A percentile compares a stretch with the other conserved stretches of the same genome.
These are phyloP conservation scores for Lophura swinhoii DNA, from an alignment of 2,797 vertebrate genomes.

Conservation along the genomic window DNA sequence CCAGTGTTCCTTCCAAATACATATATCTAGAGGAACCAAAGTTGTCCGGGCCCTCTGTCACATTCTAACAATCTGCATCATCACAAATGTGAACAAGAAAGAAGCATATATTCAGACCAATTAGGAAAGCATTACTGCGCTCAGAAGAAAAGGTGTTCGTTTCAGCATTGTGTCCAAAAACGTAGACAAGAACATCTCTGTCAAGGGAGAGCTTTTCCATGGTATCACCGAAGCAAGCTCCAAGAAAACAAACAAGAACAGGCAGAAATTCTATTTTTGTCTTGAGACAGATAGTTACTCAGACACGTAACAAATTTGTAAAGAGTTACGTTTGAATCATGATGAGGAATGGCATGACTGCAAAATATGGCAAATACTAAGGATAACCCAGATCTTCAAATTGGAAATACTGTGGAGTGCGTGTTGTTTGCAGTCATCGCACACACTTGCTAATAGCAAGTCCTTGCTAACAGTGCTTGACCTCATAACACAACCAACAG, in stretches of 20 bases:
- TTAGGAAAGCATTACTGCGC: neutral
- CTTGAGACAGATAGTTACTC: neutral
- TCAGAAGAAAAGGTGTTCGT: neutral
- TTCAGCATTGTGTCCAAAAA: neutral
- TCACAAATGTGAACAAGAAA: neutral
- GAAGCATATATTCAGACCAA: neutral
- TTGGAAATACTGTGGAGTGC: neutral
- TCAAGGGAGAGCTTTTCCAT: fast-evolving
- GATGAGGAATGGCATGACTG: fast-evolving
- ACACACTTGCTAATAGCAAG: neutral
- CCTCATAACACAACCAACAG: neutral
- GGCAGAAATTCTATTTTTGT: neutral
- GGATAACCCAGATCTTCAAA: neutral
- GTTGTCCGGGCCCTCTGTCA: neutral
- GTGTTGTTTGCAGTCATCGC: fast-evolving
- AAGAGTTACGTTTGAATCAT: neutral
- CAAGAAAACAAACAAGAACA: neutral
- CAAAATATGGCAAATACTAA: neutral
- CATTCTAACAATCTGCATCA: neutral
- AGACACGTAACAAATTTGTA: neutral
- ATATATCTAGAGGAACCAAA: neutral
- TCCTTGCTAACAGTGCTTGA: neutral
- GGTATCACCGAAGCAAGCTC: neutral
- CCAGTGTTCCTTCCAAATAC: neutral
- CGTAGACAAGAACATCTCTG: neutral